These are phyloP conservation scores for Pseudomyrmex dendroicus DNA, from an alignment of 1,140 invertebrate genomes.

Conservation along the genomic window DNA sequence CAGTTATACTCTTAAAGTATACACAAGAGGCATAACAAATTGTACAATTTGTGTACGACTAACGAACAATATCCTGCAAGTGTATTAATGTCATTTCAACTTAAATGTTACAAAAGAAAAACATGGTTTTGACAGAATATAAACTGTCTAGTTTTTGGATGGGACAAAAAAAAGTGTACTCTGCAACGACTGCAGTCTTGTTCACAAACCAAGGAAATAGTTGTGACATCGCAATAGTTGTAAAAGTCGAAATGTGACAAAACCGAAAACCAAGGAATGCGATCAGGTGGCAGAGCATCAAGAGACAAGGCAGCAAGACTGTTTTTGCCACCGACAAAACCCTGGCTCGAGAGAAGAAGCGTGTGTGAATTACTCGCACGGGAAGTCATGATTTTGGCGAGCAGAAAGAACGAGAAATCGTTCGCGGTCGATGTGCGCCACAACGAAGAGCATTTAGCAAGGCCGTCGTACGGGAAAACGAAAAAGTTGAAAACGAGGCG, in stretches of 20 bases:
- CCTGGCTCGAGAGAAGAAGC: background rate
- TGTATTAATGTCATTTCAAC: too few species aligned
- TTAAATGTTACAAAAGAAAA: too few species aligned
- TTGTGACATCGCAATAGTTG: background rate
- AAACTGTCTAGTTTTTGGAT: too few species aligned
- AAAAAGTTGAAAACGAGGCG: conserved; percentile 14
- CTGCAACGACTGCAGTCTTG: background rate
- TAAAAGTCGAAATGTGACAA: background rate
- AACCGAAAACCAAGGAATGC: too few species aligned
- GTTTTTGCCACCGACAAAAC: background rate
- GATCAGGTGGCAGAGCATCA: too few species aligned
- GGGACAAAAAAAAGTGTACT: background rate
- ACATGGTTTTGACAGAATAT: too few species aligned
- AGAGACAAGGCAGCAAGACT: too few species aligned
- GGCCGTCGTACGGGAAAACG: background rate
- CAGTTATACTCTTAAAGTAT: too few species aligned
- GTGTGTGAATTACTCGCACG: background rate
- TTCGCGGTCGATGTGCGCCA: background rate
- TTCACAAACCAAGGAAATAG: background rate
- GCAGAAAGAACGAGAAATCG: background rate
- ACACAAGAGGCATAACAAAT: too few species aligned
- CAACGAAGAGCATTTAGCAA: background rate
- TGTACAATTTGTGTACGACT: too few species aligned
- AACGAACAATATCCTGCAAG: too few species aligned
- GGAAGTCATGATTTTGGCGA: background rate